Base-by-base conservation (phyloP, 2,797 vertebrate species). In the Anguilla marmorata region DNA sequence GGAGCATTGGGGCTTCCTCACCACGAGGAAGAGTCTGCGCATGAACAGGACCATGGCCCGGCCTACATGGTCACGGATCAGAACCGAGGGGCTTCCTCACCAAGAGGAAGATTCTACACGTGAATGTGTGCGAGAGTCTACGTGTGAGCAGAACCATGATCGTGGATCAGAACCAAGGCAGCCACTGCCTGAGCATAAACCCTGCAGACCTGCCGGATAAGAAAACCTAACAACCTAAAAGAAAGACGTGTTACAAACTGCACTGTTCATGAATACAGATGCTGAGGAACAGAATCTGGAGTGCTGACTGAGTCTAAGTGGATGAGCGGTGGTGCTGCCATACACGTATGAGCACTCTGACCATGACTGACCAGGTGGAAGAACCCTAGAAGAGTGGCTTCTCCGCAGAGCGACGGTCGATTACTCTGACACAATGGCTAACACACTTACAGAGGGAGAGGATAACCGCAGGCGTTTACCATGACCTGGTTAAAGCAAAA, bases 351-450 rank as follows among this genome's bases (percentile, higher is more conserved):
- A 33, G 30, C 30, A 0, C 12, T 30, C 27, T 33, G 72, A 33
- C 9, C 1, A 1, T 16, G 12, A 45, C 33, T 19, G 41, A 7
- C 16, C 74, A 74, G 30, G 24, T 80, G 76, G 37, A 48, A 80
- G 69, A 8, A 72, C 27, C 8, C 21, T n/a, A 56, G 54, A 2
- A 66, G 30, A 76, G 30, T 33, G 12, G 33, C 72, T 16, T 76
- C 72, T 14, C 2, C 33, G 12, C 72, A 76, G 30, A 76, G 30
- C 12, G 2, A 37, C 3, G 12, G 30, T 11, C n/a, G n/a, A 4
- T 93, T 94, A 94, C 92, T 95, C 94, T 95, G 93, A 87, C 93
- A 94, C 94, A 94, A 93, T 94, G 93, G 93, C 93, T 92, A n/a
- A 16, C 91, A 91, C 89, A 92, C 92, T 87, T 91, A 93, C 89